Evolutionary conservation across 2,113 vertebrate genomes (phyloP).

Genomic region (Sterrhoptilus dennistouni): DNA sequence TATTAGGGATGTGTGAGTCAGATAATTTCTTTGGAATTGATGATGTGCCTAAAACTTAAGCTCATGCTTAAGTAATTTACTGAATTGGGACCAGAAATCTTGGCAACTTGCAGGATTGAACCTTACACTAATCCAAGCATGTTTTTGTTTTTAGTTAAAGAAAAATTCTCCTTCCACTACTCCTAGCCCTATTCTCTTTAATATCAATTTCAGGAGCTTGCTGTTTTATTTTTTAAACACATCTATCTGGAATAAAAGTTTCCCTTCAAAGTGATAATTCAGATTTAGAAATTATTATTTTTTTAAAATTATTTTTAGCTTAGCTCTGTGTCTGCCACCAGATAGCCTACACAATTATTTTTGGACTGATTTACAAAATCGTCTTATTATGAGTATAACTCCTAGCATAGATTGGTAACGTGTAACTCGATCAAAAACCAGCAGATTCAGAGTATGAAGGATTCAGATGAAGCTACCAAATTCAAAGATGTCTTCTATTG

Average conservation of each 20-base stretch:
- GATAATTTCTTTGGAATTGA: conserved; percentile 38
- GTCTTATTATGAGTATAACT: background rate
- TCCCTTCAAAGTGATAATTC: background rate
- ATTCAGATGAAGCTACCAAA: background rate
- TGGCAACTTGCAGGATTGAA: background rate
- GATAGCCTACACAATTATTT: background rate
- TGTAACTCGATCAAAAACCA: background rate
- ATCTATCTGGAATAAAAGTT: background rate
- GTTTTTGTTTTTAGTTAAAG: background rate
- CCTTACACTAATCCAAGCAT: background rate
- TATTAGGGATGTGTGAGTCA: conserved; percentile 53
- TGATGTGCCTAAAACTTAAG: conserved; percentile 47
- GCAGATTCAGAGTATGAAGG: background rate
- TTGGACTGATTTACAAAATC: background rate
- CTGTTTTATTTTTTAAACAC: background rate
- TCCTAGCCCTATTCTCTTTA: background rate
- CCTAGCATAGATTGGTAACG: background rate
- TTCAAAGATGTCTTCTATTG: background rate
- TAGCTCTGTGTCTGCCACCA: background rate
- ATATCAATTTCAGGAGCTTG: background rate
- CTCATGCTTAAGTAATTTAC: conserved; percentile 53
- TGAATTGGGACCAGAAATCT: conserved; percentile 40
- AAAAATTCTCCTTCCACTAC: background rate
- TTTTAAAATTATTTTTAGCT: background rate
- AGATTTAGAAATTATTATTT: background rate